These are phyloP conservation scores for Theropithecus gelada DNA, from an alignment of 2,113 vertebrate species.

Conservation along the genomic window DNA sequence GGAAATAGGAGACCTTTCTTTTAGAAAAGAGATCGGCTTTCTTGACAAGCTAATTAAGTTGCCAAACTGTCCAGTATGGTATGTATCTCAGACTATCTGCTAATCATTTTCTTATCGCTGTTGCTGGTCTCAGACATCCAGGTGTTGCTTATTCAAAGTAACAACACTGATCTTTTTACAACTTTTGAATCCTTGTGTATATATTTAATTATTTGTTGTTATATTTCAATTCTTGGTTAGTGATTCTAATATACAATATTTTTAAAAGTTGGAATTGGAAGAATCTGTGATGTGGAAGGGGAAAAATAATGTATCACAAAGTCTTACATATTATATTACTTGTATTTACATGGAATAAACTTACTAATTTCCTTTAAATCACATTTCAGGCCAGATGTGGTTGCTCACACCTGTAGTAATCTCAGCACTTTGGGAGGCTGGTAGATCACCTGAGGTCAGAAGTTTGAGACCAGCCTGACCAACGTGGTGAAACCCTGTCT, in stretches of 20 bases:
- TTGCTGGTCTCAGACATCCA: slow-evolving; percentile 62
- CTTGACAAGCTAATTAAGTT: slow-evolving; percentile 85
- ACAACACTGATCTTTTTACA: slow-evolving; percentile 27
- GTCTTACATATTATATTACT: background rate
- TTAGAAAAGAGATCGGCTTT: slow-evolving; percentile 84
- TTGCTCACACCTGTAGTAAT: too few species aligned
- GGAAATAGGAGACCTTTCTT: slow-evolving; percentile 88
- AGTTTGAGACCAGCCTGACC: too few species aligned
- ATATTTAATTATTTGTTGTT: background rate
- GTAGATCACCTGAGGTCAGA: too few species aligned
- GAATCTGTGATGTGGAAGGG: background rate
- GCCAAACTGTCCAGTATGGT: slow-evolving; percentile 73
- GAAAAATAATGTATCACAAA: slow-evolving; percentile 21
- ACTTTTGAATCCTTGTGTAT: background rate
- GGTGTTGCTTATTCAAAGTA: slow-evolving; percentile 55
- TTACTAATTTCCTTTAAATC: slow-evolving; percentile 43
- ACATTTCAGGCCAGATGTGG: background rate
- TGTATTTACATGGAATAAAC: slow-evolving; percentile 11
- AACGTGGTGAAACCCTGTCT: too few species aligned
- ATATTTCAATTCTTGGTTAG: background rate
- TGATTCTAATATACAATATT: background rate
- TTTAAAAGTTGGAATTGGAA: background rate
- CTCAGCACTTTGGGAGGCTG: too few species aligned
- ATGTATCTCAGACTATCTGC: slow-evolving; percentile 61
- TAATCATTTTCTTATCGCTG: slow-evolving; percentile 68